These are phyloP conservation scores for Xanthorhoe spadicearia DNA, from an alignment of 2,888 invertebrate species.

Conservation along the genomic window DNA sequence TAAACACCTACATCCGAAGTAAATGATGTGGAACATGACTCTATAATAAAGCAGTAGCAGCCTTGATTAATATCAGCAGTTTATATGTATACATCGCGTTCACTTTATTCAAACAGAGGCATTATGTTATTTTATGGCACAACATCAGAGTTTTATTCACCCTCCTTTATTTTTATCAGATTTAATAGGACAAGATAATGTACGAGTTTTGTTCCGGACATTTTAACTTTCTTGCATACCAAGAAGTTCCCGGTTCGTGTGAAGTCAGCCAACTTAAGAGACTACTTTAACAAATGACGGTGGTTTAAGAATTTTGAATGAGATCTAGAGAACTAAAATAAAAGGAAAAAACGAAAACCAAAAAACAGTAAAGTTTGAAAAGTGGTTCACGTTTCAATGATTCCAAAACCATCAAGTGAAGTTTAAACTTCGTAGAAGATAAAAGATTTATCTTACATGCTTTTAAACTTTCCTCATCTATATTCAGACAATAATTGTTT, in stretches of 20 bases:
- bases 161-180: background rate
- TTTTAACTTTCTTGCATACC: background rate
- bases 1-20: background rate
- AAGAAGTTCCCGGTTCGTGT: background rate
- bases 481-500: too few relatives aligned
- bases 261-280: background rate
- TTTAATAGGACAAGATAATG: conserved; percentile 12
- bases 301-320: background rate
- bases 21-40: background rate
- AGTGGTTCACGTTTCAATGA: background rate
- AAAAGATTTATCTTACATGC: too few relatives aligned
- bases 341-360: background rate
- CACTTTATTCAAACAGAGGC: background rate
- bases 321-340: background rate
- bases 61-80: conserved; percentile 1
- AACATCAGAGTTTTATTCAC: background rate
- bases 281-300: background rate
- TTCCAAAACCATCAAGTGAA: too few relatives aligned
- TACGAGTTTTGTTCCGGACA: conserved; percentile 4
- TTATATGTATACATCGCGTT: conserved; percentile 7
- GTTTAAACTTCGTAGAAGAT: too few relatives aligned
- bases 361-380: background rate
- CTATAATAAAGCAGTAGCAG: conserved; percentile 4
- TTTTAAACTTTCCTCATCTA: too few relatives aligned
- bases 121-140: conserved; percentile 10